phyloP scores from a whole-genome alignment of 2,888 invertebrate genomes.

The Leptopilina syphax region DNA sequence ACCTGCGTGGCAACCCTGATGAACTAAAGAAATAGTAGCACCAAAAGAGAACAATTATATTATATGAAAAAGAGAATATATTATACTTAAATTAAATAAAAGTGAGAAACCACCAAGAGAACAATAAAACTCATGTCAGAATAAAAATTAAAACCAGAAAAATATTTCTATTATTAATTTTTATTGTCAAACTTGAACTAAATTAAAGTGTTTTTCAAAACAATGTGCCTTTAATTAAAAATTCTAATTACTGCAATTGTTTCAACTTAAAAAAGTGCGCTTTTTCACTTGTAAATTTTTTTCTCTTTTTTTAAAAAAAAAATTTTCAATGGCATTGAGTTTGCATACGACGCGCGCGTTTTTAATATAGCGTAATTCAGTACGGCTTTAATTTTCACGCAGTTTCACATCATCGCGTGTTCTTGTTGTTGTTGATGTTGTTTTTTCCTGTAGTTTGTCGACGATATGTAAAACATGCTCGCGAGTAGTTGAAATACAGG shows the following conservation, averaged over 20 bases:
- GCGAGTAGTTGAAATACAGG: conserved; percentile 27
- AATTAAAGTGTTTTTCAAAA: not conserved
- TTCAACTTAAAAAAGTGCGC: not conserved
- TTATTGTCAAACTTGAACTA: not conserved
- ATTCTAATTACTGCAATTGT: not conserved
- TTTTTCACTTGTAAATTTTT: not conserved
- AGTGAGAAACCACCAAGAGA: no score
- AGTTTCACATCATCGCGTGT: not conserved
- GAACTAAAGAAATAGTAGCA: no score
- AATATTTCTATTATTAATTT: no score
- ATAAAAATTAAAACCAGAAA: no score
- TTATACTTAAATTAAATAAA: no score
- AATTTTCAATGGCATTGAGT: not conserved
- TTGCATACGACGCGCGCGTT: not conserved
- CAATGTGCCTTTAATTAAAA: not conserved
- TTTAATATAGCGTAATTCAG: conserved; percentile 2
- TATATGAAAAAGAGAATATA: no score
- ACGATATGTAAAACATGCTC: conserved; percentile 30
- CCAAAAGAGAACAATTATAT: no score
- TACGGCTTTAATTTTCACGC: conserved; percentile 7
- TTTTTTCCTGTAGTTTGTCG: conserved; percentile 10
- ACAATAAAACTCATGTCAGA: no score
- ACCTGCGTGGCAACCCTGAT: no score
- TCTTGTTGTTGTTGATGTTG: not conserved
- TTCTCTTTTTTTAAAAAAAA: not conserved